Percentiles rank a stretch among this genome's conserved stretches.
Evolutionary conservation across 2,888 invertebrate genomes (phyloP).

Genomic region (Chrysina gloriosa): DNA sequence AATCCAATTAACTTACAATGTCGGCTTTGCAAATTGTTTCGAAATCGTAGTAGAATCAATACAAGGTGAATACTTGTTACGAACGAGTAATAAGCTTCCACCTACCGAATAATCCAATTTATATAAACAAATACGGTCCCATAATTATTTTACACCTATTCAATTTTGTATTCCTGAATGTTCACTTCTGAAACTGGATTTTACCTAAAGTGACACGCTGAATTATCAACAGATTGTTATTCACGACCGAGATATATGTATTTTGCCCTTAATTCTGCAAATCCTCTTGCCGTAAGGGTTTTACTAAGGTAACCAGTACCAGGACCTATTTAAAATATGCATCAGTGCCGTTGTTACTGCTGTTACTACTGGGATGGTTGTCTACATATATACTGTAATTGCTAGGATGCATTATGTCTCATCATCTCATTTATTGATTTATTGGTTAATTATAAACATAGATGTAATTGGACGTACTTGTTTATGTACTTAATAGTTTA

Average conservation of each 20-base stretch:
- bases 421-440: neutral
- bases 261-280: neutral
- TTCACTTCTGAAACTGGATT: slow-evolving; percentile 11
- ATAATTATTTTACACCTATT: slow-evolving; percentile 48
- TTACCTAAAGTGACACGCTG: slow-evolving; percentile 26
- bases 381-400: neutral
- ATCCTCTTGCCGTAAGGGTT: neutral
- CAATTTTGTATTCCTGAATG: slow-evolving; percentile 44
- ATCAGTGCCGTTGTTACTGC: neutral
- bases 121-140: slow-evolving; percentile 43
- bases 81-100: slow-evolving; percentile 37
- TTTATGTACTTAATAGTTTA: neutral
- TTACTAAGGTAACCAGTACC: neutral
- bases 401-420: neutral
- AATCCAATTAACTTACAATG: neutral
- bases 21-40: slow-evolving; percentile 1
- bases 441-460: slow-evolving; percentile 4
- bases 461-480: neutral
- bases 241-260: slow-evolving; percentile 25
- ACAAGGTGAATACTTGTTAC: slow-evolving; percentile 45
- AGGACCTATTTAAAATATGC: neutral
- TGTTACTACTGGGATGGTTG: neutral
- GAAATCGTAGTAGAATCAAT: slow-evolving; percentile 31
- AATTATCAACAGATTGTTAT: slow-evolving; percentile 20
- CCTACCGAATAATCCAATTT: slow-evolving; percentile 45